A percentile compares a stretch with the other conserved stretches of the same genome.
These are phyloP conservation scores for Lanius collurio DNA, from an alignment of 2,113 vertebrate species.

Conservation along the genomic window DNA sequence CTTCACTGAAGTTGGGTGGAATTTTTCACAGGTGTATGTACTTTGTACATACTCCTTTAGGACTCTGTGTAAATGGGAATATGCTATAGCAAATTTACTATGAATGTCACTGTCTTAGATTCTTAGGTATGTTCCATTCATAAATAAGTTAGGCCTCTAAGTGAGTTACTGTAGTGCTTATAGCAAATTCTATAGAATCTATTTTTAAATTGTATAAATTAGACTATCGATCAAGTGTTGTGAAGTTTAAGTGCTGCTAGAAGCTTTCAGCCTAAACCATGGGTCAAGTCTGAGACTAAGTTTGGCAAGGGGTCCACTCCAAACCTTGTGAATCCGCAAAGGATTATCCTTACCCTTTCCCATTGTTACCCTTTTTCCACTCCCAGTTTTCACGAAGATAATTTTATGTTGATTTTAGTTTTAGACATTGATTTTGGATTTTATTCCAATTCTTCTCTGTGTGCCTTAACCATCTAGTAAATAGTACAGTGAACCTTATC, in stretches of 20 bases:
- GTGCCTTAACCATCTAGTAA: neutral
- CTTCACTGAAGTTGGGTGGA: neutral
- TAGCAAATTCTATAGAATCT: neutral
- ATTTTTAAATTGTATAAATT: neutral
- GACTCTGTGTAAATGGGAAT: neutral
- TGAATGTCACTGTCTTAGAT: neutral
- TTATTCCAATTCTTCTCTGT: neutral
- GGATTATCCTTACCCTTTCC: neutral
- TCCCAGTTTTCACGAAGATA: neutral
- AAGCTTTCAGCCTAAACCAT: neutral
- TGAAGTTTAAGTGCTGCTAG: neutral
- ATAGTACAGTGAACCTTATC: neutral
- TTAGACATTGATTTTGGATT: neutral
- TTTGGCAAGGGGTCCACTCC: neutral
- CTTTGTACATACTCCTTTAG: neutral
- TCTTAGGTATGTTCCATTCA: neutral
- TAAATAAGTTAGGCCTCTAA: neutral
- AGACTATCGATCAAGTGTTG: neutral
- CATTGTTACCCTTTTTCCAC: neutral
- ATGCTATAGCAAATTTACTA: neutral
- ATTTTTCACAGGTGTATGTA: neutral
- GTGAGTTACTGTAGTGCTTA: neutral
- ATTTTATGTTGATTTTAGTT: neutral
- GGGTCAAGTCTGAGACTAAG: neutral
- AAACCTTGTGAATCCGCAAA: neutral